A percentile compares a stretch with the other conserved stretches of the same genome.
phyloP scores from a whole-genome alignment of 1,140 invertebrate genomes.

The Rhagoletis zephyria region DNA sequence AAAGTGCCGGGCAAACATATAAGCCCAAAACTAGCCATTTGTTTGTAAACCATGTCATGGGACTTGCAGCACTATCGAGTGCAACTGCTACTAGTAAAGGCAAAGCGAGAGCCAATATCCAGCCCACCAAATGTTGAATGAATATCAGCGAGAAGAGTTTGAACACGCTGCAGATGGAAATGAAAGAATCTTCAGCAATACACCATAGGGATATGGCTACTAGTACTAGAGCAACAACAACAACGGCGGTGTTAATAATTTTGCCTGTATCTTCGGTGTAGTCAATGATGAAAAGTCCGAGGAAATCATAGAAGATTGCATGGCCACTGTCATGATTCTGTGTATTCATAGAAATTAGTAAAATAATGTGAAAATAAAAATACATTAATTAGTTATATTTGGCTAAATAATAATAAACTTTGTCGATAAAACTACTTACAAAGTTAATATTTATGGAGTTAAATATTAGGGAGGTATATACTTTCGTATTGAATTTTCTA shows the following conservation, averaged over 20 bases:
- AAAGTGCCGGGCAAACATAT: conserved; percentile 76
- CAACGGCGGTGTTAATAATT: conserved; percentile 76
- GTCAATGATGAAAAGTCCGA: conserved; percentile 81
- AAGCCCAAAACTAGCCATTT: conserved; percentile 79
- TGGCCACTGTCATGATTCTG: conserved; percentile 75
- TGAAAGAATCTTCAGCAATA: conserved; percentile 61
- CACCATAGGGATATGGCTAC: conserved; percentile 69
- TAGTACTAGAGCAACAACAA: conserved; percentile 75
- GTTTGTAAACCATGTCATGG: conserved; percentile 81
- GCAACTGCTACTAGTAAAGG: conserved; percentile 75
- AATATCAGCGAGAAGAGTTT: conserved; percentile 64
- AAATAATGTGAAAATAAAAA: not conserved
- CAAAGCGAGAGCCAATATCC: conserved; percentile 74
- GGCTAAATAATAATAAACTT: no score
- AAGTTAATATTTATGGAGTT: no score
- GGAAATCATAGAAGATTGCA: conserved; percentile 85
- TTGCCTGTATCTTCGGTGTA: conserved; percentile 77
- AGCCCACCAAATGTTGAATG: conserved; percentile 63
- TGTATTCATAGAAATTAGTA: not conserved
- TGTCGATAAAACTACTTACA: no score
- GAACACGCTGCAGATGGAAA: conserved; percentile 62
- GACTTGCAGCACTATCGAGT: conserved; percentile 75
- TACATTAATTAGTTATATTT: no score
- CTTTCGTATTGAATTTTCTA: no score
- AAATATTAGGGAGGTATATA: no score